Evolutionary conservation across 2,888 invertebrate genomes (phyloP), one percentile per base, ranked within the genome.

Genomic region (Thymelicus acteon): DNA sequence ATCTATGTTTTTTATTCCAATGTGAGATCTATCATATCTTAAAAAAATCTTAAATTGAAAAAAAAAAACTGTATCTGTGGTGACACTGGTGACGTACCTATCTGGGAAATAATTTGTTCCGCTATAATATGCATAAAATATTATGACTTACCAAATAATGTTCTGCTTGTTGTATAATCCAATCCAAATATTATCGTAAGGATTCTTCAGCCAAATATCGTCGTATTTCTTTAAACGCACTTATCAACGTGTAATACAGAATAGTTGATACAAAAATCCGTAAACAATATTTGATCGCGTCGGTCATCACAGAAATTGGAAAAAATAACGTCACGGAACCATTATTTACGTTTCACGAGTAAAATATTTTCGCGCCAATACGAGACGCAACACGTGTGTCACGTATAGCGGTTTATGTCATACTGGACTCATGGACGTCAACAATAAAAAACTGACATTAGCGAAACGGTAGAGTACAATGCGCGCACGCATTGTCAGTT

Each of bases 171-270:
- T 70, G 70, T 60, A 70, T 52, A 52, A 70, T 60, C 76, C 75
- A 78, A 79, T 82, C 79, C 81, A 79, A 70, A 77, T 78, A 73
- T 79, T 80, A 78, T 77, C 75, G 71, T 72, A 67, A 69, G 57
- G 72, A 72, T 13, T 72, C 71, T 31, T 19, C 87, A 73, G 81
- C 82, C 82, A 84, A 89, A 81, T 86, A 91, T 24, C 82, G 82
- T 76, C 87, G 89, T 63, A 88, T 80, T 85, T 88, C 88, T 83
- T 89, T 92, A 75, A 85, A 82, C 75, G 89, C 87, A 82, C 87
- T 83, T 76, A 91, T 79, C 78, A 90, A 75, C 64, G 81, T 78
- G 75, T 92, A 92, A 82, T 92, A 92, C 65, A 92, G 83, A 71
- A 87, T 73, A 13, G 92, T 91, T 79, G 89, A 82, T 73, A 89